Conservation (phyloP, 2,797 vertebrate genomes). For the Poeciliopsis infans region DNA sequence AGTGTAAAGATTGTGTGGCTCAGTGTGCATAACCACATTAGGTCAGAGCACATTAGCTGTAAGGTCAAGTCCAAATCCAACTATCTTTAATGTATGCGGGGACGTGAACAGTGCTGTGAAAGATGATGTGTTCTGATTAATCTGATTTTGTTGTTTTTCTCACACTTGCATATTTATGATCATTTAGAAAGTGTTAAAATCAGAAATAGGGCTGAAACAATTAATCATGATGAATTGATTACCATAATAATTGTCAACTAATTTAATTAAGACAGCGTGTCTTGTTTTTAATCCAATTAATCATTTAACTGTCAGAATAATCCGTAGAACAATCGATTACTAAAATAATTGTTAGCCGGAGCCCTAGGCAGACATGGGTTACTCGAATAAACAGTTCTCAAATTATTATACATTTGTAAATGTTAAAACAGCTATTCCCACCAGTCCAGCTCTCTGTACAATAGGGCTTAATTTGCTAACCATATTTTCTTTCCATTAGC, state of each 20-base stretch:
- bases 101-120: not conserved
- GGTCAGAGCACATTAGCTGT: not conserved
- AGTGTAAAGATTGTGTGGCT: constrained; percentile 7
- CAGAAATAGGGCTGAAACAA: not conserved
- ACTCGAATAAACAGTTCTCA: not conserved
- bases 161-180: not conserved
- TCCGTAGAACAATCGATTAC: too few relatives aligned
- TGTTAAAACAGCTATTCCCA: not conserved
- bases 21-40: not conserved
- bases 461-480: not conserved
- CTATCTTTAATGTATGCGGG: not conserved
- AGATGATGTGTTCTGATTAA: not conserved
- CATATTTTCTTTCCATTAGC: not conserved
- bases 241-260: too few relatives aligned
- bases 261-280: too few relatives aligned
- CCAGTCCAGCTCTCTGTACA: not conserved
- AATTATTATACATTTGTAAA: not conserved
- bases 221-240: too few relatives aligned
- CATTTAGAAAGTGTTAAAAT: not conserved
- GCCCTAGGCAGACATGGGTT: too few relatives aligned
- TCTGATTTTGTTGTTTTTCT: not conserved
- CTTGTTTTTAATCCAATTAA: too few relatives aligned
- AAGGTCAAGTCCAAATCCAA: not conserved
- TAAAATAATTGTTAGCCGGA: too few relatives aligned
- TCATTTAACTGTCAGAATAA: too few relatives aligned